Evolutionary conservation across 2,797 vertebrate species (phyloP), one percentile per base, ranked within the genome.

Genomic region (Anguilla megastoma): DNA sequence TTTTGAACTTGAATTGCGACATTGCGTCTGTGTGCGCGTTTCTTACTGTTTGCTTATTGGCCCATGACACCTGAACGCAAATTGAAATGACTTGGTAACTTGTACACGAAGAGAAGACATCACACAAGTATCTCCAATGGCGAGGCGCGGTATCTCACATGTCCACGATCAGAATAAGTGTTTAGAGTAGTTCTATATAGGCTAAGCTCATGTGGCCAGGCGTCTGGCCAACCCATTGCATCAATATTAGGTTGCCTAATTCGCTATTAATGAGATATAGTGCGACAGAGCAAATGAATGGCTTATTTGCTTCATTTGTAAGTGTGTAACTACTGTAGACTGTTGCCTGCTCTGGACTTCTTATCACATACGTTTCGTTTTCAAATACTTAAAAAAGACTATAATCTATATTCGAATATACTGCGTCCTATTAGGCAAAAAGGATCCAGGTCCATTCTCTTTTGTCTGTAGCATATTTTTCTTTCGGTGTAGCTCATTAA

Each of bases 191-290:
- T 54, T 84, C 27, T 16, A 82, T 52, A 50, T 83, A 83, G 18
- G 24, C 54, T 14, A 10, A 52, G 24, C 30, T 21, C 7, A 74
- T 3, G 41, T 66, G 76, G 9, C 16, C 12, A 41, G 56, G n/a
- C 74, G 16, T 36, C 12, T 33, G 30, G 16, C 33, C 16, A 27
- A 52, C n/a, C 76, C 58, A n/a, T 56, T 84, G 86, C 60, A 18
- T 58, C 60, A 69, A 84, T 87, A 87, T 84, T 87, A 41, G 45
- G 80, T 87, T 83, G 86, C 80, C 86, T 83, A 87, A 87, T 87
- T 58, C 60, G 45, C 56, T 83, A 84, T 84, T 87, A 87, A 87
- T 87, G 86, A 87, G 60, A 58, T 87, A 1, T 33, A 52, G 74
- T 76, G 36, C 36, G 36, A 52, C 86, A 50, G 86, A 63, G n/a